phyloP scores from a whole-genome alignment of 2,888 invertebrate genomes.

The Siphlonurus alternatus region DNA sequence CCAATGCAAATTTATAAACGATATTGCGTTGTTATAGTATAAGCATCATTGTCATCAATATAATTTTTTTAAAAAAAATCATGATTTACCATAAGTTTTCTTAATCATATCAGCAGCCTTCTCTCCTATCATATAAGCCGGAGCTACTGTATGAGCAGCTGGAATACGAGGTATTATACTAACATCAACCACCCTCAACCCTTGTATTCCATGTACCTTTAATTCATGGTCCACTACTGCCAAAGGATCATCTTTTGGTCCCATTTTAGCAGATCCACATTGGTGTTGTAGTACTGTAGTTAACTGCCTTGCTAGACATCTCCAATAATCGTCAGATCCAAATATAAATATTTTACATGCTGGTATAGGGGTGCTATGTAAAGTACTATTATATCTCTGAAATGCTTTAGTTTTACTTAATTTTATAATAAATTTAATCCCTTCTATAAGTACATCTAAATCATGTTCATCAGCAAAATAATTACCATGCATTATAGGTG shows the following conservation, averaged over 20 bases:
- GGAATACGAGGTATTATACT: slow-evolving; percentile 48
- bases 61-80: no score
- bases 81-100: slow-evolving; percentile 28
- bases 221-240: slow-evolving; percentile 46
- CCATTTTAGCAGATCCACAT: slow-evolving; percentile 49
- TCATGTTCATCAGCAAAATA: slow-evolving; percentile 62
- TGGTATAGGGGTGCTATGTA: slow-evolving; percentile 46
- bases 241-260: slow-evolving; percentile 34
- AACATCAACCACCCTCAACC: slow-evolving; percentile 48
- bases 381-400: slow-evolving; percentile 38
- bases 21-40: no score
- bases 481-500: slow-evolving; percentile 53
- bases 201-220: slow-evolving; percentile 38
- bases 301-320: slow-evolving; percentile 39
- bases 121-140: slow-evolving; percentile 55
- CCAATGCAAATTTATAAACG: no score
- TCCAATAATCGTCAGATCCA: slow-evolving; percentile 51
- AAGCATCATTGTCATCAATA: no score
- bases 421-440: slow-evolving; percentile 47
- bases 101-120: slow-evolving; percentile 48
- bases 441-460: slow-evolving; percentile 50
- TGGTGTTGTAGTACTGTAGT: slow-evolving; percentile 50
- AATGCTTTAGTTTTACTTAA: slow-evolving; percentile 43
- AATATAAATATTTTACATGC: slow-evolving; percentile 44
- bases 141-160: slow-evolving; percentile 47